Conservation (phyloP, 1,140 invertebrate genomes). For the Chironomus striatipennis region DNA sequence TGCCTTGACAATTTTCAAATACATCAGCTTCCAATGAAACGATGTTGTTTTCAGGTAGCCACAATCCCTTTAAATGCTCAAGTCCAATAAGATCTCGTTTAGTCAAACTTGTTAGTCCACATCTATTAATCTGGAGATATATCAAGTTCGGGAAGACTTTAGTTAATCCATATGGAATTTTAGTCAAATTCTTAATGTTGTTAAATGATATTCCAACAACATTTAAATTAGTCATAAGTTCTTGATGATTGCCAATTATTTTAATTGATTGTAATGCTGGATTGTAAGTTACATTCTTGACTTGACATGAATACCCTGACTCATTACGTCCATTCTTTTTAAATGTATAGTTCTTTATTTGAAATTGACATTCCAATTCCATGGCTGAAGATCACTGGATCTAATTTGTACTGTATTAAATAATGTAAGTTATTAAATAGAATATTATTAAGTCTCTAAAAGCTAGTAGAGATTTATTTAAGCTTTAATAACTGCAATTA, state of each 20-base stretch:
- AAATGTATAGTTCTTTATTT: no score
- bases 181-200: background rate
- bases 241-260: background rate
- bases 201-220: background rate
- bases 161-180: background rate
- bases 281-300: background rate
- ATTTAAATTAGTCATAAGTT: background rate
- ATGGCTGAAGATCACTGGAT: no score
- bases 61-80: background rate
- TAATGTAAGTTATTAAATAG: no score
- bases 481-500: no score
- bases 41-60: background rate
- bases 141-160: slow-evolving; percentile 7
- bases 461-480: no score
- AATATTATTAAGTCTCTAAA: no score
- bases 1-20: background rate
- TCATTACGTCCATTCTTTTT: background rate
- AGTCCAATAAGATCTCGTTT: background rate
- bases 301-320: background rate
- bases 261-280: background rate
- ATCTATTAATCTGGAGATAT: background rate
- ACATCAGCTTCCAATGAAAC: background rate
- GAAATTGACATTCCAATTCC: no score
- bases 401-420: no score
- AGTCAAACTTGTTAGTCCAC: background rate